These are phyloP conservation scores for Poeciliopsis prolifica DNA, from an alignment of 2,113 vertebrate species.

Conservation along the genomic window DNA sequence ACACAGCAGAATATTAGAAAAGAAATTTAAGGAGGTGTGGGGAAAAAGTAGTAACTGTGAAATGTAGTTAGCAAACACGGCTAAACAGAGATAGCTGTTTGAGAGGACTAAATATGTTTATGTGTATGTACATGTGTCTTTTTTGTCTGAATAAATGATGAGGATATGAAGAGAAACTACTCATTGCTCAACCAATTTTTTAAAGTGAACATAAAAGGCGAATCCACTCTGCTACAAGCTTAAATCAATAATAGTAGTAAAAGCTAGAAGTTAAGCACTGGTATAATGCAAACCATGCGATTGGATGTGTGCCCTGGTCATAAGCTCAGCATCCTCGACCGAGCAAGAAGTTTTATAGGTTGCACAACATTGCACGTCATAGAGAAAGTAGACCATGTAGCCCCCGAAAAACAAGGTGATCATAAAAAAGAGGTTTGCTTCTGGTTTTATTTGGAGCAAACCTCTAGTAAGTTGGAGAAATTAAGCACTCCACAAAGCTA, in stretches of 20 bases:
- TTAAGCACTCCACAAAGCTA: neutral
- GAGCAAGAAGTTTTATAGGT: neutral
- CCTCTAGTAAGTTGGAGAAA: neutral
- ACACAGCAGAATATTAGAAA: slow-evolving; percentile 34
- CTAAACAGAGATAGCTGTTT: neutral
- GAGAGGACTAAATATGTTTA: slow-evolving; percentile 8
- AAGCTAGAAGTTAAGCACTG: neutral
- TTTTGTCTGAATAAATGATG: slow-evolving; percentile 40
- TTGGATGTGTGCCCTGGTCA: neutral
- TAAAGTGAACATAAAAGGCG: neutral
- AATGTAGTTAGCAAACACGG: slow-evolving; percentile 36
- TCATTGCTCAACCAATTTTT: neutral
- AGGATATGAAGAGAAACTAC: neutral
- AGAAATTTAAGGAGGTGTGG: slow-evolving; percentile 18
- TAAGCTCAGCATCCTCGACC: neutral
- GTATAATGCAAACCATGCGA: neutral
- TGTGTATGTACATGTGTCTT: slow-evolving; percentile 5
- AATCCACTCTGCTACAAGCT: neutral
- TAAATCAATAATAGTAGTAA: neutral
- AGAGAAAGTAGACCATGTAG: neutral
- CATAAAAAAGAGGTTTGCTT: neutral
- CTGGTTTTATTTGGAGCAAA: neutral
- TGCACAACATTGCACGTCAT: neutral
- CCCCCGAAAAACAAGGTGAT: neutral
- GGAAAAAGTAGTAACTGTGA: slow-evolving; percentile 19